Evolutionary conservation across 2,797 vertebrate genomes (phyloP).

Genomic region (Fistularia tabacaria): DNA sequence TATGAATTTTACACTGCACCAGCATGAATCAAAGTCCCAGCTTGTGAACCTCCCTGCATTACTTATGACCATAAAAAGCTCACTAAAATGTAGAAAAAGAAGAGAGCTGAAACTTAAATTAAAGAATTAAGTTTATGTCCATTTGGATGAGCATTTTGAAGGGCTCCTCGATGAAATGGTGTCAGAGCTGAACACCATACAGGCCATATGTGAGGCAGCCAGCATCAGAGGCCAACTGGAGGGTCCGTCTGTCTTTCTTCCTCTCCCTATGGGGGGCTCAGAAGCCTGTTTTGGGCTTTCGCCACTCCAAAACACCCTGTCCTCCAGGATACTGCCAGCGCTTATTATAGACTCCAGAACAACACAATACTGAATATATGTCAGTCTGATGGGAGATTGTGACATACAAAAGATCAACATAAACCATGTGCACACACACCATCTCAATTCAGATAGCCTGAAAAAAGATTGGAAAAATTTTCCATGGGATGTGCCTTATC

Average conservation of each 20-base stretch:
- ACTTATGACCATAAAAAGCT: background rate
- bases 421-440: background rate
- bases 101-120: slow-evolving; percentile 1
- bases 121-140: slow-evolving; percentile 5
- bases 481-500: too few species aligned
- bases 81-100: slow-evolving; percentile 1
- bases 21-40: background rate
- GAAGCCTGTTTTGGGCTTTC: slow-evolving; percentile 40
- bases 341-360: slow-evolving; percentile 43
- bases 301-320: slow-evolving; percentile 35
- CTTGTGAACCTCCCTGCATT: background rate
- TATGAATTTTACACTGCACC: too few species aligned
- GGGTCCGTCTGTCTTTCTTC: slow-evolving; percentile 42
- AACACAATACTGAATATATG: slow-evolving; percentile 33
- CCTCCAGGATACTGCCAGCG: slow-evolving; percentile 35
- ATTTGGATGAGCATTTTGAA: slow-evolving; percentile 13
- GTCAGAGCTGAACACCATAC: slow-evolving; percentile 49
- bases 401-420: slow-evolving; percentile 8
- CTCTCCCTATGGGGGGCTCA: slow-evolving; percentile 29
- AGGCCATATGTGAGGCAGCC: slow-evolving; percentile 57
- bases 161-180: slow-evolving; percentile 49
- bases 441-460: slow-evolving; percentile 1
- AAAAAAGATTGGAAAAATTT: slow-evolving; percentile 19
- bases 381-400: slow-evolving; percentile 27
- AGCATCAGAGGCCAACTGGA: slow-evolving; percentile 53